A percentile compares a stretch with the other conserved stretches of the same genome.
Conservation (phyloP, 2,888 invertebrate genomes). For the Danaus chrysippus region DNA sequence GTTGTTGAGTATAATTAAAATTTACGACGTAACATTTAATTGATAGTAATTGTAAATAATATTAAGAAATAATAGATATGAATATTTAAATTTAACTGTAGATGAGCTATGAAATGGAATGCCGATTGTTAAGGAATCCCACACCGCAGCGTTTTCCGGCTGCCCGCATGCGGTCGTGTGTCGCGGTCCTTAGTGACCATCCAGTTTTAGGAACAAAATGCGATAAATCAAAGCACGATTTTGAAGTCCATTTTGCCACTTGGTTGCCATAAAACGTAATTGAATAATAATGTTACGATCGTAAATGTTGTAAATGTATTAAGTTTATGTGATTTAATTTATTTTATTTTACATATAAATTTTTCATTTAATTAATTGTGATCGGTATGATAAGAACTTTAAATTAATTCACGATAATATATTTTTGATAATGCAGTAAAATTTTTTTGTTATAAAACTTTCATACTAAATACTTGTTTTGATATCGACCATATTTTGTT, state of each 20-base stretch:
- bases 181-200: slow-evolving; percentile 15
- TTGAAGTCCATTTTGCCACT: slow-evolving; percentile 54
- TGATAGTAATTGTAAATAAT: not conserved
- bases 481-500: no score
- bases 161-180: slow-evolving; percentile 27
- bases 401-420: no score
- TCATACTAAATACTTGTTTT: no score
- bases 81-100: no score
- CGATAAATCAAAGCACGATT: slow-evolving; percentile 65
- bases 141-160: slow-evolving; percentile 15
- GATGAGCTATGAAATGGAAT: not conserved
- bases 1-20: not conserved
- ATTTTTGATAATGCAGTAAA: no score
- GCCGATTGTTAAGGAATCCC: slow-evolving; percentile 3
- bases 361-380: not conserved
- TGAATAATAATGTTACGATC: slow-evolving; percentile 50
- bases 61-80: no score
- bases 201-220: slow-evolving; percentile 37
- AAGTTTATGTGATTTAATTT: not conserved
- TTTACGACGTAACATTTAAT: not conserved
- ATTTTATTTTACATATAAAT: not conserved
- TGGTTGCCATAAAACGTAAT: slow-evolving; percentile 64
- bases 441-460: no score
- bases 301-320: slow-evolving; percentile 1
- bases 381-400: not conserved